Percentiles rank a stretch among this genome's conserved stretches.
phyloP scores from a whole-genome alignment of 1,140 invertebrate genomes.

The Diachasma alloeum region DNA sequence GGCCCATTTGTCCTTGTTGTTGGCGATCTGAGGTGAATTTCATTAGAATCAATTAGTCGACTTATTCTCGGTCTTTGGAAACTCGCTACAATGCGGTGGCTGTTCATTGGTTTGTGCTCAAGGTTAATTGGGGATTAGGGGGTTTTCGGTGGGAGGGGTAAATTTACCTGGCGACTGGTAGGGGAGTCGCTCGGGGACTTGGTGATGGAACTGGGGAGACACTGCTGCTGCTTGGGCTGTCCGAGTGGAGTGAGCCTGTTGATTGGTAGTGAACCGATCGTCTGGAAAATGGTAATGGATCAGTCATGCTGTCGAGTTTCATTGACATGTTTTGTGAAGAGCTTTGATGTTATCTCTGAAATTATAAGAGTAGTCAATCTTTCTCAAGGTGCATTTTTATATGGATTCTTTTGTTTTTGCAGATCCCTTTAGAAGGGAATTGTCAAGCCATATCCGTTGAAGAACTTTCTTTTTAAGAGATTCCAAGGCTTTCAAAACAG shows the following conservation, averaged over 20 bases:
- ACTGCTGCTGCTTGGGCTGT: constrained; percentile 83
- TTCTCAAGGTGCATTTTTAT: too few relatives aligned
- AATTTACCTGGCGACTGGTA: constrained; percentile 62
- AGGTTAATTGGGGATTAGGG: not conserved
- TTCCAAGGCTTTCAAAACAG: too few relatives aligned
- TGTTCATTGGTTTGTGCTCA: not conserved
- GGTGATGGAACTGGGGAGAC: constrained; percentile 84
- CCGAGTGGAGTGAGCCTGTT: constrained; percentile 84
- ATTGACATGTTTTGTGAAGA: too few relatives aligned
- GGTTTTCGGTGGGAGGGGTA: not conserved
- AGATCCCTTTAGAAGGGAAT: too few relatives aligned
- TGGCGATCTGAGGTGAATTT: constrained; percentile 46
- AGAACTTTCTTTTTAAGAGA: too few relatives aligned
- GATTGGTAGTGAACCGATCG: constrained; percentile 84
- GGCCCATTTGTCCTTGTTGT: constrained; percentile 58
- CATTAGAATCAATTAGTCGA: not conserved
- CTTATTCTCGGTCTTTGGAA: not conserved
- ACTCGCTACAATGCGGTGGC: not conserved
- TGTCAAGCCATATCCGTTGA: too few relatives aligned
- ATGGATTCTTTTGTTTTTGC: too few relatives aligned
- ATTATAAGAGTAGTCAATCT: too few relatives aligned
- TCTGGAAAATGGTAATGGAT: constrained; percentile 53
- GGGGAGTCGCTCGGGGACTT: constrained; percentile 78
- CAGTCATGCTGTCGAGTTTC: not conserved
- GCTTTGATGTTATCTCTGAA: too few relatives aligned